These are phyloP conservation scores for Lepus oiostolus DNA, from an alignment of 2,797 vertebrate species.

Conservation along the genomic window DNA sequence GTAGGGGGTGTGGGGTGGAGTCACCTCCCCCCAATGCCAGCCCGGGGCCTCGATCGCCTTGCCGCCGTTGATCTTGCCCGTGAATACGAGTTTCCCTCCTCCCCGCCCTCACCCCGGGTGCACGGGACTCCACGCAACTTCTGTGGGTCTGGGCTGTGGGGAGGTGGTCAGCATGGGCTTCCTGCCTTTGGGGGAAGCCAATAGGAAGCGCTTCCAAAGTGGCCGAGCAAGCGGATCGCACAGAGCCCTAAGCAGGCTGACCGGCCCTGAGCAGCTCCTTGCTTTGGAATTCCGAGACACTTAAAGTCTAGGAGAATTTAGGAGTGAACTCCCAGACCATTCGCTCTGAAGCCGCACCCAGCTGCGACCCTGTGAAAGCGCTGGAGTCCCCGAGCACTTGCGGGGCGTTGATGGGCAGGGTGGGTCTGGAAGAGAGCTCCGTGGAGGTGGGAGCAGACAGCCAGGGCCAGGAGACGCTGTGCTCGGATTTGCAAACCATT, in stretches of 20 bases:
- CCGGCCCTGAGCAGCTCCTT: not conserved
- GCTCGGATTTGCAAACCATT: slow-evolving; percentile 71
- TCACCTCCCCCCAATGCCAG: not conserved
- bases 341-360: not conserved
- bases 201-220: slow-evolving; percentile 18
- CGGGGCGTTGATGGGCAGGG: too few relatives aligned
- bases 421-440: not conserved
- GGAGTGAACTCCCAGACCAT: slow-evolving; percentile 15
- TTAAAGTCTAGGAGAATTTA: not conserved
- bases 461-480: slow-evolving; percentile 35
- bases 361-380: not conserved
- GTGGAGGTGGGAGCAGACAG: not conserved
- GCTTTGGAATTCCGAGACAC: slow-evolving; percentile 2
- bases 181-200: slow-evolving; percentile 57
- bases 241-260: not conserved
- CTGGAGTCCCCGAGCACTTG: not conserved
- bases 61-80: not conserved
- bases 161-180: not conserved
- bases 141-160: not conserved
- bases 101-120: not conserved
- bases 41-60: not conserved
- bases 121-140: not conserved
- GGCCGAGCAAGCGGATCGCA: not conserved
- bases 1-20: not conserved
- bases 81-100: not conserved